phyloP scores from a whole-genome alignment of 1,140 invertebrate genomes.

The Drosophila melanogaster region Release_6_plus_ISO1_MT NC_004354.4:17617501-17618000 shows the following conservation, averaged over 20 bases:
- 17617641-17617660: constrained; percentile 64
- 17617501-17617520: constrained; percentile 2
- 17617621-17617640: constrained; percentile 37
- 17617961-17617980: background rate
- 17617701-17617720: background rate
- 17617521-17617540: constrained; percentile 18
- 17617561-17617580: constrained; percentile 74
- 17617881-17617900: background rate
- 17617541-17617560: constrained; percentile 15
- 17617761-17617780: constrained; percentile 51
- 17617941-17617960: background rate
- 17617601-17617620: constrained; percentile 26
- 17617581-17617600: constrained; percentile 73
- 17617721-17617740: background rate
- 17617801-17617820: constrained; percentile 44
- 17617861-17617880: background rate
- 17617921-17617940: background rate
- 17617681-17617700: constrained; percentile 39
- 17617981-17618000: no score
- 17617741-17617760: background rate
- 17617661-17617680: constrained; percentile 63
- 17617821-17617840: constrained; percentile 54
- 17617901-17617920: background rate
- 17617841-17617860: constrained; percentile 53
- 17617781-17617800: constrained; percentile 45